These are phyloP conservation scores for Cyanocitta stelleri DNA, from an alignment of 2,113 vertebrate genomes.

Conservation along the genomic window DNA sequence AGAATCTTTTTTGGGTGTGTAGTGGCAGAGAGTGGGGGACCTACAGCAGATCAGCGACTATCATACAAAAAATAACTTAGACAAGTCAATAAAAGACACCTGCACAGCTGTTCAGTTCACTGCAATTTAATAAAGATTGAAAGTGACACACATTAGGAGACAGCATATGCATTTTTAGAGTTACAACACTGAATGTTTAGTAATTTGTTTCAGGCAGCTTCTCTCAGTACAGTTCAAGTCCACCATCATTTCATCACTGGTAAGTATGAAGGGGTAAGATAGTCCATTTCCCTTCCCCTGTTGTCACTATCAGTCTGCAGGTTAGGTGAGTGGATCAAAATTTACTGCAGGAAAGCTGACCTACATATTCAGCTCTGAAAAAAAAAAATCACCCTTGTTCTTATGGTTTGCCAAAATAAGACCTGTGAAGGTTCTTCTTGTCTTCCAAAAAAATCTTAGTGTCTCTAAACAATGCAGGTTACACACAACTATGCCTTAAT, in stretches of 20 bases:
- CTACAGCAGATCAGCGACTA: not conserved
- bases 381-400: not conserved
- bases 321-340: not conserved
- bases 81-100: conserved; percentile 19
- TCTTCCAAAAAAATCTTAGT: not conserved
- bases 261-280: not conserved
- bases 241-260: not conserved
- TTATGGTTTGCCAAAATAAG: not conserved
- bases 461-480: not conserved
- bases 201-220: not conserved
- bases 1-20: not conserved
- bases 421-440: not conserved
- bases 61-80: not conserved
- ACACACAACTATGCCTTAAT: not conserved
- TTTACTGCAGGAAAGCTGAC: not conserved
- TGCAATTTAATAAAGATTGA: conserved; percentile 2
- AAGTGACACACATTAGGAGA: not conserved
- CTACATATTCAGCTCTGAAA: not conserved
- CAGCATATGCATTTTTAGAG: not conserved
- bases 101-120: conserved; percentile 17
- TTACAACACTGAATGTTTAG: not conserved
- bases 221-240: not conserved
- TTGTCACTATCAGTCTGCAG: not conserved
- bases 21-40: not conserved
- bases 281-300: not conserved